Evolutionary conservation across 2,797 vertebrate genomes (phyloP).

Genomic region (Pantherophis alleghaniensis): DNA sequence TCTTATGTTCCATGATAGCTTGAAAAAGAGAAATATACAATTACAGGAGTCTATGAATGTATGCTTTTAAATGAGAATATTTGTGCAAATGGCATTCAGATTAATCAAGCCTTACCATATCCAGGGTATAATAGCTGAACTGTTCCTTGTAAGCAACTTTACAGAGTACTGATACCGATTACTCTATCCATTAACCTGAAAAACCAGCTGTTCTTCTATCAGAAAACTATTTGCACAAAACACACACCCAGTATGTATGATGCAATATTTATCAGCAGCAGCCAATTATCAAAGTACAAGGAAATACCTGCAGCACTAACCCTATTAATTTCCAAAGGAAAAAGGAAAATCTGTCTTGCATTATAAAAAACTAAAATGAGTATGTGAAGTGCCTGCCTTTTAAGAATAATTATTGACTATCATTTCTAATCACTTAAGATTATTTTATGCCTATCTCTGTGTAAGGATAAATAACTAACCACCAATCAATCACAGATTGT

Average conservation of each 20-base stretch:
- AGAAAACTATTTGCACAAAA: conserved; percentile 57
- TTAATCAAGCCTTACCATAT: conserved; percentile 37
- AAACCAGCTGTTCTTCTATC: conserved; percentile 66
- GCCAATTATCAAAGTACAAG: conserved; percentile 40
- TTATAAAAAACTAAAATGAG: background rate
- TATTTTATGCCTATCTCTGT: background rate
- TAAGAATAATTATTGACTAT: background rate
- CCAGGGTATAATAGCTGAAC: conserved; percentile 7
- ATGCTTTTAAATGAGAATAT: background rate
- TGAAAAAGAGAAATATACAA: background rate
- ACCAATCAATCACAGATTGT: background rate
- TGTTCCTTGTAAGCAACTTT: conserved; percentile 14
- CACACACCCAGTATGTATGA: conserved; percentile 60
- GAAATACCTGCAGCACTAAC: conserved; percentile 43
- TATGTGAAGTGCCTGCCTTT: background rate
- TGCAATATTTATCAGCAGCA: conserved; percentile 49
- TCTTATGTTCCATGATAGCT: conserved; percentile 4
- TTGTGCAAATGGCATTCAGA: background rate
- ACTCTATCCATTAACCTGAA: conserved; percentile 60
- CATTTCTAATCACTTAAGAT: background rate
- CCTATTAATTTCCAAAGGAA: conserved; percentile 22
- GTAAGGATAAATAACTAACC: background rate
- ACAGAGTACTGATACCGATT: background rate
- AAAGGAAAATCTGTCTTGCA: background rate
- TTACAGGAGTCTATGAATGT: background rate